Base-by-base conservation (phyloP, 2,888 invertebrate species). In the Macropis europaea region DNA sequence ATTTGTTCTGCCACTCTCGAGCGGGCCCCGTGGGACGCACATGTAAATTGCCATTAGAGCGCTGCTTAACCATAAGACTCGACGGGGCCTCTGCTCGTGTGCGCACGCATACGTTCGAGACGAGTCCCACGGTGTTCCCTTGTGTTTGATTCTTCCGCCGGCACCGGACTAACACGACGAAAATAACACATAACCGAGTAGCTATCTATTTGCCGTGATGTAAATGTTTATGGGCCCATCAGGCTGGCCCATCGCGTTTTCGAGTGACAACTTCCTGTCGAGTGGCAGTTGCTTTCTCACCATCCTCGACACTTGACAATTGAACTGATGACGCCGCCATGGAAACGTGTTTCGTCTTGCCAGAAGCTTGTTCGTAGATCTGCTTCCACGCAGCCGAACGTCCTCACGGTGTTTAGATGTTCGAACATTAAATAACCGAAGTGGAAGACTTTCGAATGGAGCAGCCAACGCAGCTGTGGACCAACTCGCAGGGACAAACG, bases 261-360 rank as follows among this genome's bases (percentile, higher is more conserved):
- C 81, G 81, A 80, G 76, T 81, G 80, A 76, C 76, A 69, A 69
- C 73, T 80, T 80, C 79, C 80, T 81, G 76, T 19, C 77, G 61
- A 56, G 56, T 42, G 54, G 63, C 79, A 72, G 72, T 69, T 72
- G 77, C 69, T 67, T 74, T 74, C 77, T 77, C 80, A 77, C 69
- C 77, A 63, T 54, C 71, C 54, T 34, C 19, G 43, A 32, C 5
- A 36, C 60, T 62, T 50, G 76, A 62, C 79, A 76, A 79, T 79
- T 77, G 70, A 67, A 54, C 59, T 43, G 73, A 71, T 71, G 68
- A 73, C 60, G 74, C 52, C 70, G 62, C 74, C 74, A 69, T 62
- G 53, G 57, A 54, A 64, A 28, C 59, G 48, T 48, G 48, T 43
- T 28, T 43, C 22, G 11, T 17, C 17, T 19, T 54, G 34, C 26